Conservation (phyloP, 92 coral and sea anemone genomes). For the Chrysogorgia sp. region DNA sequence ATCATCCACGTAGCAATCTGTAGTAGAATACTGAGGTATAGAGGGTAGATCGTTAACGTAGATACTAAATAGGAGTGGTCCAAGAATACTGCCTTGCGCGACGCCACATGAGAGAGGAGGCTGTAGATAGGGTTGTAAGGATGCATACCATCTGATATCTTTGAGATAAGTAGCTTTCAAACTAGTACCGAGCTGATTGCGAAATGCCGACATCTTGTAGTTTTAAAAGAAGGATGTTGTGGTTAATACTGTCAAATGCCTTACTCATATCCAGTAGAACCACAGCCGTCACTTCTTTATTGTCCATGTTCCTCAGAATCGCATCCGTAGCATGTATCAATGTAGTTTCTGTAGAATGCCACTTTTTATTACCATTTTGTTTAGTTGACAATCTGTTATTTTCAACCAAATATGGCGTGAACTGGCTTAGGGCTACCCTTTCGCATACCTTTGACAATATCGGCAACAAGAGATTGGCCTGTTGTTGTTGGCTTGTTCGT, state of each 20-base stretch:
- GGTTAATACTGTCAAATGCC: too few species aligned
- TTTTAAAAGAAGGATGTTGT: too few species aligned
- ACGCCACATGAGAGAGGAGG: too few species aligned
- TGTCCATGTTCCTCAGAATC: background rate
- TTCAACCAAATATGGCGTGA: slow-evolving; percentile 37
- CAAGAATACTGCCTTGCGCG: too few species aligned
- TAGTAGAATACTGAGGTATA: too few species aligned
- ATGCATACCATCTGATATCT: slow-evolving; percentile 8
- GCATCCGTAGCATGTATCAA: slow-evolving; percentile 9
- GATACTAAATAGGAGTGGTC: too few species aligned
- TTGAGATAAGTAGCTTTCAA: background rate
- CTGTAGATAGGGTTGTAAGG: background rate
- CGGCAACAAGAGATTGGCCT: slow-evolving; percentile 29
- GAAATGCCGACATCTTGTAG: too few species aligned
- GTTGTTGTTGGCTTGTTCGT: slow-evolving; percentile 24
- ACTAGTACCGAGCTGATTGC: background rate
- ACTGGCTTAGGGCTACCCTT: slow-evolving; percentile 30
- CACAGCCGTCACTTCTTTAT: too few species aligned
- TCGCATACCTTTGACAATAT: slow-evolving; percentile 38
- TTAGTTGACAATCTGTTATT: slow-evolving; percentile 33
- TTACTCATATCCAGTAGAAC: too few species aligned
- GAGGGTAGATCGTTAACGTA: too few species aligned
- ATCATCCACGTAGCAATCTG: too few species aligned
- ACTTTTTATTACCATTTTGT: slow-evolving; percentile 57
- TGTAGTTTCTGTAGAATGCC: slow-evolving; percentile 52